A percentile compares a stretch with the other conserved stretches of the same genome.
Conservation (phyloP, 2,888 invertebrate species). For the Lithosia quadra region DNA sequence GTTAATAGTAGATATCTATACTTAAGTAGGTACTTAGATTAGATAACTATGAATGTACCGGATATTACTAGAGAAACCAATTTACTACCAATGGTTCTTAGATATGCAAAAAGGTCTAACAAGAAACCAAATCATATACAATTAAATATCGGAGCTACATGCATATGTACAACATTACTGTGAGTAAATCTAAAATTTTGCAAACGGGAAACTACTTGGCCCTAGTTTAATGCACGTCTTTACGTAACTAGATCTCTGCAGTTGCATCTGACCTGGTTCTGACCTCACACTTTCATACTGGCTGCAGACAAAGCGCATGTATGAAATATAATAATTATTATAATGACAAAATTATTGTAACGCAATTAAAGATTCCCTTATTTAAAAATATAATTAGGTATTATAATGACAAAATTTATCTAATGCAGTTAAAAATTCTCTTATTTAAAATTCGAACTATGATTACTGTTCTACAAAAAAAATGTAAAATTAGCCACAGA, state of each 20-base stretch:
- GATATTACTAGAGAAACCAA: conserved; percentile 4
- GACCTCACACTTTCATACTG: conserved; percentile 45
- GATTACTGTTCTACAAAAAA: not conserved
- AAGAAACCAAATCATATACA: not conserved
- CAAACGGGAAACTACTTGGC: conserved; percentile 48
- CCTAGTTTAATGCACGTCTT: conserved; percentile 36
- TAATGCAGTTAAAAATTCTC: not conserved
- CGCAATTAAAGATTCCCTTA: not conserved
- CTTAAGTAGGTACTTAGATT: not conserved
- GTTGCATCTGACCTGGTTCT: conserved; percentile 51
- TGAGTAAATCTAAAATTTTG: conserved; percentile 43
- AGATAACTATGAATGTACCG: not conserved
- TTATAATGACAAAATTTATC: not conserved
- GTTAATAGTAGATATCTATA: not conserved
- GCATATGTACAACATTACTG: conserved; percentile 13
- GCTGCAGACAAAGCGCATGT: conserved; percentile 8
- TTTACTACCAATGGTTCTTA: not conserved
- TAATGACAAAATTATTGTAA: not conserved
- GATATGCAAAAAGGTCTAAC: conserved; percentile 18
- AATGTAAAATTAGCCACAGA: not conserved
- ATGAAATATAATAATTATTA: not conserved
- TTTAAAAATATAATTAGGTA: too few relatives aligned
- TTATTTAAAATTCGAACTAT: not conserved
- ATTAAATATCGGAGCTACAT: conserved; percentile 6
- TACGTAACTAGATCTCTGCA: conserved; percentile 45